These are phyloP conservation scores for Mormoops blainvillei DNA, from an alignment of 2,113 vertebrate genomes.

Conservation along the genomic window DNA sequence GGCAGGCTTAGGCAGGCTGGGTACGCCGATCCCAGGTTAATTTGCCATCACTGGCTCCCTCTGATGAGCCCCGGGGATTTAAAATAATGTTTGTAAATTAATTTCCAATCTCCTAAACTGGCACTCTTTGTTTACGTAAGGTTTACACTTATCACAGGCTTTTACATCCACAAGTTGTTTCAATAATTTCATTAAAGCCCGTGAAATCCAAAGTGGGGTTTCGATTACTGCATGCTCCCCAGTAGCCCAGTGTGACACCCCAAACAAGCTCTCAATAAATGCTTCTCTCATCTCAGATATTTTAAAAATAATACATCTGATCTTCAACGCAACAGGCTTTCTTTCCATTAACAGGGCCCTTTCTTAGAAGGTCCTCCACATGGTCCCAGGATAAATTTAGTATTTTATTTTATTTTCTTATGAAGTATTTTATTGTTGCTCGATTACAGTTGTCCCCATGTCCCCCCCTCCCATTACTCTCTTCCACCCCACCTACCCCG, in stretches of 20 bases:
- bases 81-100: not conserved
- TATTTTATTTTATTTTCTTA: conserved; percentile 35
- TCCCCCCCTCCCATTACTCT: too few species aligned
- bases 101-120: not conserved
- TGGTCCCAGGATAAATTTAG: not conserved
- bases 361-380: not conserved
- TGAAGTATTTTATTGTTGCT: too few species aligned
- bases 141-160: not conserved
- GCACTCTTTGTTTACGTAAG: not conserved
- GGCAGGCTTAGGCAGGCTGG: accelerated
- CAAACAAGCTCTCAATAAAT: not conserved
- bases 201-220: not conserved
- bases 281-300: not conserved
- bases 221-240: not conserved
- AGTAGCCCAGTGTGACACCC: not conserved
- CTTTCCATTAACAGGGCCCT: not conserved
- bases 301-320: conserved; percentile 20
- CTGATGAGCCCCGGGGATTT: not conserved
- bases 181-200: not conserved
- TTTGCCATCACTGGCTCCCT: not conserved
- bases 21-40: accelerated
- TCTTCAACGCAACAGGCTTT: not conserved
- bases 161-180: not conserved
- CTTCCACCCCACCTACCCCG: too few species aligned
- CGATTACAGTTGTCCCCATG: too few species aligned